Percentiles rank a stretch among this genome's conserved stretches.
Evolutionary conservation across 2,888 invertebrate species (phyloP).

Genomic region (Argynnis bischoffii): DNA sequence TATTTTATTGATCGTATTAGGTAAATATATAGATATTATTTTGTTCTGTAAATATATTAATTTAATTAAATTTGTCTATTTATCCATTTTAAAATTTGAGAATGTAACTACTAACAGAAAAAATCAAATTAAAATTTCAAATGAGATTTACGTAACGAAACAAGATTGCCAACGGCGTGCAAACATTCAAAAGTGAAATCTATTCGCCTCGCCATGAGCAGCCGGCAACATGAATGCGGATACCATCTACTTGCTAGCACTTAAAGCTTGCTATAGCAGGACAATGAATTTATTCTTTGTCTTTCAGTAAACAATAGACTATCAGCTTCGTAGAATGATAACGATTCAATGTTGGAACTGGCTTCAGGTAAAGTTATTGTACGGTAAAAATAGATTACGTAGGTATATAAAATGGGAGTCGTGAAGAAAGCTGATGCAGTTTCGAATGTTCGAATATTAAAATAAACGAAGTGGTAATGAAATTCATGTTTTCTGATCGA

Average conservation of each 20-base stretch:
- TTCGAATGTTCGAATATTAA: conserved; percentile 7
- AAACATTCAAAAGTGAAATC: conserved; percentile 34
- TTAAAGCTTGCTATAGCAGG: conserved; percentile 45
- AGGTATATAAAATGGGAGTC: conserved; percentile 7
- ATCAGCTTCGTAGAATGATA: conserved; percentile 53
- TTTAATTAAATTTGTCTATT: not conserved
- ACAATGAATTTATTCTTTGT: conserved; percentile 61
- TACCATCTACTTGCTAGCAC: conserved; percentile 4
- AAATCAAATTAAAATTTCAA: conserved; percentile 10
- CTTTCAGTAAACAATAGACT: conserved; percentile 59
- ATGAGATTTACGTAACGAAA: conserved; percentile 11
- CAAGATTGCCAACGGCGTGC: conserved; percentile 8
- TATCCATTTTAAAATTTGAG: not conserved
- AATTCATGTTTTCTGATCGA: conserved; percentile 36
- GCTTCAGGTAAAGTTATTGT: conserved; percentile 4
- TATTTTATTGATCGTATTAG: no score
- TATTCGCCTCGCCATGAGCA: conserved; percentile 21
- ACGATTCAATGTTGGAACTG: conserved; percentile 43
- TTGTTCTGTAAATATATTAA: no score
- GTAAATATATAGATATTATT: no score
- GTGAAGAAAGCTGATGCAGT: conserved; percentile 9
- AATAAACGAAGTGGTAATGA: conserved; percentile 21
- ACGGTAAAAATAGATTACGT: not conserved
- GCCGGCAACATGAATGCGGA: conserved; percentile 19
- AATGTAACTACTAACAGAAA: not conserved